Evolutionary conservation across 1,140 invertebrate genomes (phyloP), one percentile per base, ranked within the genome.

Genomic region (Bombus turneri): DNA sequence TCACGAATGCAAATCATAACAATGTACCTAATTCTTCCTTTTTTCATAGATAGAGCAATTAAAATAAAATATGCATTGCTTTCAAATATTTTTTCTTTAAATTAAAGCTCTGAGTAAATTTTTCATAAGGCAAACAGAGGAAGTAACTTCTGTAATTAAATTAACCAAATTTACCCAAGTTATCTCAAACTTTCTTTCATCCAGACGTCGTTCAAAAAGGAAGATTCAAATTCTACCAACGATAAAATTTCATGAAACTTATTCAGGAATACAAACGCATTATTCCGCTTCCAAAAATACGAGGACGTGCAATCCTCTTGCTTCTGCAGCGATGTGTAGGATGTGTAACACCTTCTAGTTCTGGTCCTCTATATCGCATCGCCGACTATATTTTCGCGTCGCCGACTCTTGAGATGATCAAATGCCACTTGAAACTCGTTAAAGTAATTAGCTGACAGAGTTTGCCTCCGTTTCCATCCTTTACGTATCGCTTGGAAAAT

Each of bases 401-500:
- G 73, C 28, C 53, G 59, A 77, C 74, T 43, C 64, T 41, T 13
- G 68, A 22, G 57, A 78, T 66, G 81, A 86, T 73, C 47, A 78
- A 43, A n/a, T 41, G 43, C 37, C 39, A 73, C 59, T 82, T 41
- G 75, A 88, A 85, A 66, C 88, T 92, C 83, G 85, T 92, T 92
- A 90, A 87, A 86, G 77, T 87, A 92, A 89, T 91, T 89, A 78
- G 85, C 81, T 76, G 83, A 34, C 9, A 25, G 41, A 12, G 31
- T 31, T 31, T 13, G 22, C 12, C 1, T 10, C 28, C n/a, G 25
- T 85, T 47, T 22, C 77, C n/a, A 22, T 37, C 53, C n/a, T 74
- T 57, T 31, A 39, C 59, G 57, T 31, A 31, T 47, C 66, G 22
- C 64, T 57, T n/a, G 59, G 28, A 37, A 25, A 64, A 76, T 37